phyloP scores from a whole-genome alignment of 2,888 invertebrate genomes.

The Labia minor region DNA sequence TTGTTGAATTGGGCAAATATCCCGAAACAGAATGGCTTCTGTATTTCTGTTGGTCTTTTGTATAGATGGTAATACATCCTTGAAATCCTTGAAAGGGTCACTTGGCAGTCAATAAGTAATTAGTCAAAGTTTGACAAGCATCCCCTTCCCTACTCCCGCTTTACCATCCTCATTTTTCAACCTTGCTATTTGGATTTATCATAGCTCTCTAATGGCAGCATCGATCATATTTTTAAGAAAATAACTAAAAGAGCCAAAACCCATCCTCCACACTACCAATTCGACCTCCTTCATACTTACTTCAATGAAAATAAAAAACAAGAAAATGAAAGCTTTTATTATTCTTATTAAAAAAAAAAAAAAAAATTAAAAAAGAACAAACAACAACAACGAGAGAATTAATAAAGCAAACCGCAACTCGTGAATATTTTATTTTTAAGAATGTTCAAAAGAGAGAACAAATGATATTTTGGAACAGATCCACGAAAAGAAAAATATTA shows the following conservation, averaged over 20 bases:
- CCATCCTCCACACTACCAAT: too few species aligned
- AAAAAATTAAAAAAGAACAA: background rate
- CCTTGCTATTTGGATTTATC: background rate
- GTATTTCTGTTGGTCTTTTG: background rate
- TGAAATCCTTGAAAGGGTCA: conserved; percentile 7
- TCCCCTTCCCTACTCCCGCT: background rate
- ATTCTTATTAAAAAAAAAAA: background rate
- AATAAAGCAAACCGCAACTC: too few species aligned
- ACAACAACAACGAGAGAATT: too few species aligned
- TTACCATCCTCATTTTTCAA: background rate
- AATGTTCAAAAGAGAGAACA: too few species aligned
- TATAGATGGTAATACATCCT: conserved; percentile 1
- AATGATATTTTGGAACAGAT: too few species aligned
- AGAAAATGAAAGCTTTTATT: background rate
- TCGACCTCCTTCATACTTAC: too few species aligned
- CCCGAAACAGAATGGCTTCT: conserved; percentile 8
- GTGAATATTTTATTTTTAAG: too few species aligned
- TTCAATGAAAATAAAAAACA: too few species aligned
- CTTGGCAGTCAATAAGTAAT: conserved; percentile 1
- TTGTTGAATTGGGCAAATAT: conserved; percentile 13
- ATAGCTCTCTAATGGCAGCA: background rate
- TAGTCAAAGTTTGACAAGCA: background rate
- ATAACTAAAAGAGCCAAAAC: background rate
- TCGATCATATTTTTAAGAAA: conserved; percentile 13
- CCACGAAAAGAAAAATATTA: too few species aligned